Evolutionary conservation across 2,113 vertebrate genomes (phyloP).

Genomic region (Oreochromis spilurus): DNA sequence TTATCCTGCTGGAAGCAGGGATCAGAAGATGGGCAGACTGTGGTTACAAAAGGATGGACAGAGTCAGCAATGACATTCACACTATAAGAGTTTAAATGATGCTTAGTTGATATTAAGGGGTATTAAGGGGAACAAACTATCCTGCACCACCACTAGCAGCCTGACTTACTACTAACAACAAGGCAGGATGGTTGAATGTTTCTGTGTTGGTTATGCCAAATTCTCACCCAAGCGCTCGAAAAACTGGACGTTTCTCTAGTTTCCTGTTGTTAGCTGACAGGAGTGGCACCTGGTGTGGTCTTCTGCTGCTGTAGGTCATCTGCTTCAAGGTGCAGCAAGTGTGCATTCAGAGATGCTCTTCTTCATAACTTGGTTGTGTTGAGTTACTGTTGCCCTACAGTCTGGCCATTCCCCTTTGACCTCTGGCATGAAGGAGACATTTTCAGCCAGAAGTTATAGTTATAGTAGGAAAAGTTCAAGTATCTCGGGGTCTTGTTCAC

Average conservation of each 20-base stretch:
- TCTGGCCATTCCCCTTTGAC: neutral
- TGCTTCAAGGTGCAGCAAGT: neutral
- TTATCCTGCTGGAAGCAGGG: neutral
- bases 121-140: neutral
- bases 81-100: neutral
- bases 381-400: neutral
- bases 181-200: neutral
- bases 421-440: neutral
- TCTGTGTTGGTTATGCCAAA: neutral
- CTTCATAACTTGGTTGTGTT: neutral
- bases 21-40: neutral
- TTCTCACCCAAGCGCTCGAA: accelerated
- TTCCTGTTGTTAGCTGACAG: neutral
- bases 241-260: neutral
- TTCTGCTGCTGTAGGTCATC: neutral
- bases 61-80: neutral
- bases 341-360: neutral
- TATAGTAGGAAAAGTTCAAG: neutral
- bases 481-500: too few species aligned
- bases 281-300: neutral
- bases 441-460: neutral
- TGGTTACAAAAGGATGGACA: neutral
- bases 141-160: neutral
- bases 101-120: neutral
- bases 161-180: neutral